Conservation (phyloP, 2,888 invertebrate genomes). For the Lasiommata megera region DNA sequence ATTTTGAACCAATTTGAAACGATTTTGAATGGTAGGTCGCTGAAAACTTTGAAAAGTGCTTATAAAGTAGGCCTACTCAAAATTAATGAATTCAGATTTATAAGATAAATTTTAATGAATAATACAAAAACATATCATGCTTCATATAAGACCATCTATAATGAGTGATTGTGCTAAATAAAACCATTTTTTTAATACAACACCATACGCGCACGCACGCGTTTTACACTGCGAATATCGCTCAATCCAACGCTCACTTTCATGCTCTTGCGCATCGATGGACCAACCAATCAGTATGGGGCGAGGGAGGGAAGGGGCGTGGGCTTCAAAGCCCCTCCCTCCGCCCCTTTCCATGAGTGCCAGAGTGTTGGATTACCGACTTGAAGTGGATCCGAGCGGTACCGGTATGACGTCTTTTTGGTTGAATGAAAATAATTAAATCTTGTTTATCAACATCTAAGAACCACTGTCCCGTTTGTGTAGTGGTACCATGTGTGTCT, state of each 20-base stretch:
- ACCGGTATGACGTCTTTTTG: slow-evolving; percentile 14
- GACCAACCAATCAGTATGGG: slow-evolving; percentile 55
- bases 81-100: too few relatives aligned
- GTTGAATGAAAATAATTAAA: slow-evolving; percentile 8
- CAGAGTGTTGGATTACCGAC: slow-evolving; percentile 54
- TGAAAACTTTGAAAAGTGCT: too few relatives aligned
- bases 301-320: slow-evolving; percentile 51
- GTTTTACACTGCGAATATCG: slow-evolving; percentile 2
- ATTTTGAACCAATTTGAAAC: too few relatives aligned
- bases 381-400: slow-evolving; percentile 17
- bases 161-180: too few relatives aligned
- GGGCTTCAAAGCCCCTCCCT: slow-evolving; percentile 46
- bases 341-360: slow-evolving; percentile 60
- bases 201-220: background rate
- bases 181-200: too few relatives aligned
- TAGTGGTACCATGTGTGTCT: too few relatives aligned
- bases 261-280: slow-evolving; percentile 55
- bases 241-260: slow-evolving; percentile 18
- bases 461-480: too few relatives aligned
- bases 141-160: too few relatives aligned
- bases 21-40: too few relatives aligned
- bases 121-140: too few relatives aligned
- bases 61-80: too few relatives aligned
- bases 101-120: too few relatives aligned
- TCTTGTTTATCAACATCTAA: background rate